phyloP scores from a whole-genome alignment of 2,113 vertebrate genomes.

The Lepus timidus region DNA sequence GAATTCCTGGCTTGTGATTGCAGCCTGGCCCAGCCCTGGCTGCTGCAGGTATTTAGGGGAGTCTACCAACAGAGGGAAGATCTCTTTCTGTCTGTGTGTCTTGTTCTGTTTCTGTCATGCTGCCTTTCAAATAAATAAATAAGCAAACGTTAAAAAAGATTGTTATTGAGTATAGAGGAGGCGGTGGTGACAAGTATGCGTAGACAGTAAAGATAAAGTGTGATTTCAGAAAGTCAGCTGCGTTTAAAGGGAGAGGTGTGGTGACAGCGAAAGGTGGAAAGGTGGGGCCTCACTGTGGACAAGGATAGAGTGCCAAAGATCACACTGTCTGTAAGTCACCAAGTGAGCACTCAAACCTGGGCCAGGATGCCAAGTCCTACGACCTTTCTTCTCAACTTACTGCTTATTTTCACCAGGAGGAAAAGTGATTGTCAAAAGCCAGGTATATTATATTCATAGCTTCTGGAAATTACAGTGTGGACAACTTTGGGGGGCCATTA shows the following conservation, averaged over 20 bases:
- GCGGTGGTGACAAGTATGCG: neutral
- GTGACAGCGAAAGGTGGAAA: neutral
- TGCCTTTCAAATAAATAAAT: too few relatives aligned
- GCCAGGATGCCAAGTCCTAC: neutral
- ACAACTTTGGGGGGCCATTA: neutral
- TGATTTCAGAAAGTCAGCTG: neutral
- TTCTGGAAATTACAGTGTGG: constrained; percentile 2
- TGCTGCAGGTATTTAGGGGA: too few relatives aligned
- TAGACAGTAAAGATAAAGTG: neutral
- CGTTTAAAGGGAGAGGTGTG: constrained; percentile 10
- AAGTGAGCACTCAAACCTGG: neutral
- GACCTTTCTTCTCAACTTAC: constrained; percentile 15
- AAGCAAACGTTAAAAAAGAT: neutral
- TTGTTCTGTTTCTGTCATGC: too few relatives aligned
- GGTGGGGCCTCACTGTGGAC: neutral
- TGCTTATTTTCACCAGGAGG: constrained; percentile 4
- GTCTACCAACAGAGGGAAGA: too few relatives aligned
- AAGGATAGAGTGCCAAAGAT: neutral
- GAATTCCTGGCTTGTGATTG: too few relatives aligned
- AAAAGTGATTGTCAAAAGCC: constrained; percentile 29
- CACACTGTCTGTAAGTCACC: neutral
- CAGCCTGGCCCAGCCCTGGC: too few relatives aligned
- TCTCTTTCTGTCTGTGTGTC: too few relatives aligned
- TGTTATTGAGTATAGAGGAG: neutral
- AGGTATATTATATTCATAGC: neutral